These are phyloP conservation scores for Apocrypta bakeri DNA, from an alignment of 1,140 invertebrate species.

Conservation along the genomic window DNA sequence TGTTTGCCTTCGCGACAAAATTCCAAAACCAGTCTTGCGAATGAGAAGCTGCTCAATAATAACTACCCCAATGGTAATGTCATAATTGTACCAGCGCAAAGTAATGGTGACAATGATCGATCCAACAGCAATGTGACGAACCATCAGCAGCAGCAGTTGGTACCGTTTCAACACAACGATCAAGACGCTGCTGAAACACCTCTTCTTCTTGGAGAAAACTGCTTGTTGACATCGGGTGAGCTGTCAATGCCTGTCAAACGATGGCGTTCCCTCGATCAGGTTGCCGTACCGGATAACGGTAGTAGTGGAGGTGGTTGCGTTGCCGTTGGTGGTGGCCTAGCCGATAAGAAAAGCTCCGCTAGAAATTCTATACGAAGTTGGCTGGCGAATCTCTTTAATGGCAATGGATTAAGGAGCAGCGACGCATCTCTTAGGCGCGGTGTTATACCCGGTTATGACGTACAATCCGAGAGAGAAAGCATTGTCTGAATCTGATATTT, in stretches of 20 bases:
- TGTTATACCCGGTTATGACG: slow-evolving; percentile 69
- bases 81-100: neutral
- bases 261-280: slow-evolving; percentile 85
- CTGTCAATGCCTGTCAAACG: slow-evolving; percentile 77
- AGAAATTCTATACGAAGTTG: slow-evolving; percentile 79
- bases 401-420: slow-evolving; percentile 78
- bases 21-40: slow-evolving; percentile 67
- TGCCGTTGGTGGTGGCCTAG: slow-evolving; percentile 66
- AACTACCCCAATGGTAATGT: slow-evolving; percentile 76
- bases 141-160: slow-evolving; percentile 57
- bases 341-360: slow-evolving; percentile 72
- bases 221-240: slow-evolving; percentile 71
- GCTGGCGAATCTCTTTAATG: slow-evolving; percentile 81
- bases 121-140: neutral
- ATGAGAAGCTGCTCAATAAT: slow-evolving; percentile 74
- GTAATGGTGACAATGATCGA: neutral
- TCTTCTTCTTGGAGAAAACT: slow-evolving; percentile 72
- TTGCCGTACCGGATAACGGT: slow-evolving; percentile 66
- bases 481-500: slow-evolving; percentile 68
- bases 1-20: slow-evolving; percentile 57
- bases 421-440: slow-evolving; percentile 79
- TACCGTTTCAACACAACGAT: slow-evolving; percentile 61
- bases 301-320: slow-evolving; percentile 51
- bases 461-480: slow-evolving; percentile 74
- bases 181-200: slow-evolving; percentile 71